phyloP scores from a whole-genome alignment of 2,888 invertebrate species.

The Netelia virgata region DNA sequence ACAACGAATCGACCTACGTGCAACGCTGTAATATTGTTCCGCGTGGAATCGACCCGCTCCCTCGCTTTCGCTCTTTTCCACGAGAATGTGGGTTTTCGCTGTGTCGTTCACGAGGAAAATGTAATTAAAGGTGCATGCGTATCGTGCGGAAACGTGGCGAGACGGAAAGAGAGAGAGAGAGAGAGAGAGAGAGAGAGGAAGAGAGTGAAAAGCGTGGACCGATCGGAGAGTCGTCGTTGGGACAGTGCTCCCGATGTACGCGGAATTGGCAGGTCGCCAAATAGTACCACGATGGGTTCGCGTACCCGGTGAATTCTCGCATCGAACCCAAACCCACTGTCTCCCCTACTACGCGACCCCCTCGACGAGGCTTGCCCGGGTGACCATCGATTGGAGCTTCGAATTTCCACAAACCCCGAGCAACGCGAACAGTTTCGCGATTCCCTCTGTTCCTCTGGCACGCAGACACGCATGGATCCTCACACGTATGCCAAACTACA shows the following conservation, averaged over 20 bases:
- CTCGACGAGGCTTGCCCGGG: slow-evolving; percentile 48
- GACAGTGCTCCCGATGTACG: slow-evolving; percentile 45
- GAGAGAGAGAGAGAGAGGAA: neutral
- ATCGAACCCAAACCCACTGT: slow-evolving; percentile 19
- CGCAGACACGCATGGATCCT: neutral
- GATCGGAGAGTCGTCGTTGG: slow-evolving; percentile 17
- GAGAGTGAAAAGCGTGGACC: slow-evolving; percentile 10
- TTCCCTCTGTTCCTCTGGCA: slow-evolving; percentile 24
- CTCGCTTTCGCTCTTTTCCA: slow-evolving; percentile 3
- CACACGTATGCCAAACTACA: neutral
- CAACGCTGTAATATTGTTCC: slow-evolving; percentile 1
- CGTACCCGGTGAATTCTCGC: slow-evolving; percentile 47
- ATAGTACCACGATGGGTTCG: slow-evolving; percentile 58
- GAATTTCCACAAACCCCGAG: slow-evolving; percentile 54
- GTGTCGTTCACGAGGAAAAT: slow-evolving; percentile 50
- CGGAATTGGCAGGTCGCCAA: slow-evolving; percentile 59
- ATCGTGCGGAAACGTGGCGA: slow-evolving; percentile 11
- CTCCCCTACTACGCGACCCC: slow-evolving; percentile 1
- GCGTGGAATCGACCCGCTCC: neutral
- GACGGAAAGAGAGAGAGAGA: neutral
- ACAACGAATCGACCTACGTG: neutral
- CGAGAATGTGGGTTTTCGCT: slow-evolving; percentile 48
- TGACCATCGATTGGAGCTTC: slow-evolving; percentile 64
- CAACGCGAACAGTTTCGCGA: slow-evolving; percentile 40
- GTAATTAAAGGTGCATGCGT: slow-evolving; percentile 61